A percentile compares a stretch with the other conserved stretches of the same genome.
Conservation (phyloP, 2,888 invertebrate species). For the Rhagium mordax region DNA sequence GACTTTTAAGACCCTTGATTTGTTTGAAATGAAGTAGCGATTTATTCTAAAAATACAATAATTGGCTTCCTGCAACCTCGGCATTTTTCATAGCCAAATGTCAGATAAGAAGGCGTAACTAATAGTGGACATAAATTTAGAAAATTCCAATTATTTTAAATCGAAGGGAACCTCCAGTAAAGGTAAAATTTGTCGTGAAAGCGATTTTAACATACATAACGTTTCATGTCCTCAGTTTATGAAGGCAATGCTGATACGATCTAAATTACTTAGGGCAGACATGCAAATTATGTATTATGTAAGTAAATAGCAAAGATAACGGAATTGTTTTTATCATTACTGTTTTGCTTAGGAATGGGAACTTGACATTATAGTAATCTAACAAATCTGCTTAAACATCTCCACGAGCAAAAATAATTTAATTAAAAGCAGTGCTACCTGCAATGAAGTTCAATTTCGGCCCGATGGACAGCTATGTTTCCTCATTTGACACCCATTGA, state of each 20-base stretch:
- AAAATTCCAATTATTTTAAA: not conserved
- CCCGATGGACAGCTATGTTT: too few species aligned
- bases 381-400: too few species aligned
- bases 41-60: constrained; percentile 7
- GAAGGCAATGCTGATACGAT: constrained; percentile 3
- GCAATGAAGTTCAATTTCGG: too few species aligned
- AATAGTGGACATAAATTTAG: constrained; percentile 7
- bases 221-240: not conserved
- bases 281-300: constrained; percentile 1
- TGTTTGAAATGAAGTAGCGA: not conserved
- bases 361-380: too few species aligned
- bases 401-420: too few species aligned
- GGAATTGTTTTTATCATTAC: not conserved
- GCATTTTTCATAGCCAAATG: not conserved
- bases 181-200: not conserved
- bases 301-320: not conserved
- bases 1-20: not conserved
- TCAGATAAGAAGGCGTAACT: constrained; percentile 9
- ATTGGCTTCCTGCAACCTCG: not conserved
- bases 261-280: constrained; percentile 3
- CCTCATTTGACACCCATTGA: too few species aligned
- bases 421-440: too few species aligned
- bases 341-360: not conserved
- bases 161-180: not conserved
- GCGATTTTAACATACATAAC: not conserved